Evolutionary conservation across 2,113 vertebrate genomes (phyloP).

Genomic region (Salvelinus alpinus): DNA sequence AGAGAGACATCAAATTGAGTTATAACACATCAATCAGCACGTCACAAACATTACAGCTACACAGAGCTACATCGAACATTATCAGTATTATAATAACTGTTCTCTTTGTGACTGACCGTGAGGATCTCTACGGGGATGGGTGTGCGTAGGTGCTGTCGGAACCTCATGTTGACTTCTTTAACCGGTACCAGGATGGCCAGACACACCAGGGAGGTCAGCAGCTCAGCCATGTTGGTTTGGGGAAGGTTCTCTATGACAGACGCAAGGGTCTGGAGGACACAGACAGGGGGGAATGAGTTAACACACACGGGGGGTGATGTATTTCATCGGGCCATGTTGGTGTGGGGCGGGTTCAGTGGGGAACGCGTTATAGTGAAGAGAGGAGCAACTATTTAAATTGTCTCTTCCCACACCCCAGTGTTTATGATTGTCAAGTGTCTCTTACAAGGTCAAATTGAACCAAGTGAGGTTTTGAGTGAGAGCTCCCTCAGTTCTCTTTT

Average conservation of each 20-base stretch:
- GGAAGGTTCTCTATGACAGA: constrained; percentile 81
- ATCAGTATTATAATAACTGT: not conserved
- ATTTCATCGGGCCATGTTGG: too few species aligned
- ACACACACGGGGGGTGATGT: too few species aligned
- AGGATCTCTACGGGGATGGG: constrained; percentile 89
- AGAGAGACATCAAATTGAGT: constrained; percentile 15
- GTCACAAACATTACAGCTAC: not conserved
- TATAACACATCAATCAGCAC: too few species aligned
- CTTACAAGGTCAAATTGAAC: too few species aligned
- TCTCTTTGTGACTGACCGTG: constrained; percentile 71
- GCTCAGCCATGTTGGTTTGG: constrained; percentile 80
- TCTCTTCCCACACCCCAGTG: too few species aligned
- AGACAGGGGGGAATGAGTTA: not conserved
- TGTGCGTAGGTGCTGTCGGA: constrained; percentile 78
- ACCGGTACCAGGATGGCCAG: constrained; percentile 82
- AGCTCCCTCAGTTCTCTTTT: not conserved
- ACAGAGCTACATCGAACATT: not conserved
- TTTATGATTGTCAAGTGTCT: too few species aligned
- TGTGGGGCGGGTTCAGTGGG: not conserved
- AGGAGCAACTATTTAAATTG: too few species aligned
- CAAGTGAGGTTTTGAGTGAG: not conserved
- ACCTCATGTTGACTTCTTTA: constrained; percentile 86
- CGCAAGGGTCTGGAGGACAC: constrained; percentile 79
- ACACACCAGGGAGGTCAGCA: constrained; percentile 84
- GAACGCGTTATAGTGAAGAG: not conserved